Percentiles rank a stretch among this genome's conserved stretches.
These are phyloP conservation scores for Hemistola chrysoprasaria DNA, from an alignment of 2,888 invertebrate genomes.

Conservation along the genomic window DNA sequence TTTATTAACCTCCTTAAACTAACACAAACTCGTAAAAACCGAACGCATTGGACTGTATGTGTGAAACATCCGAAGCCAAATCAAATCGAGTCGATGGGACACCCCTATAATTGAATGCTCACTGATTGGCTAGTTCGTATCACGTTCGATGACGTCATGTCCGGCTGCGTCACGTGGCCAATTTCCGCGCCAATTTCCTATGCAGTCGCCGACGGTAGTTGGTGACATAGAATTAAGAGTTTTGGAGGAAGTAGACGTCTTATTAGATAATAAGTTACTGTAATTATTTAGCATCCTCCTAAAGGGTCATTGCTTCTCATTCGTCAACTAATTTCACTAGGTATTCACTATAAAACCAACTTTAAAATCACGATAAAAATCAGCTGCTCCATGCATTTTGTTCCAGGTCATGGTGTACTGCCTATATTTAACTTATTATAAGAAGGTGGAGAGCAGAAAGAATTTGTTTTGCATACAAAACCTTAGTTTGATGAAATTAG, in stretches of 20 bases:
- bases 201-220: conserved; percentile 49
- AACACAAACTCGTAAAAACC: not conserved
- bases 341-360: no score
- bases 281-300: no score
- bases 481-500: no score
- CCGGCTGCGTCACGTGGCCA: conserved; percentile 68
- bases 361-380: no score
- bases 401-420: no score
- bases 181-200: conserved; percentile 75
- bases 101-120: conserved; percentile 62
- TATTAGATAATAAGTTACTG: not conserved
- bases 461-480: no score
- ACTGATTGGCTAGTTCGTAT: conserved; percentile 71
- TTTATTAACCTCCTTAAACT: no score
- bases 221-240: conserved; percentile 38
- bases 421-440: no score
- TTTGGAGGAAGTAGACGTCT: conserved; percentile 27
- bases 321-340: no score
- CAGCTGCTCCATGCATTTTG: no score
- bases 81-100: conserved; percentile 37
- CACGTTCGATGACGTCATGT: conserved; percentile 65
- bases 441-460: no score
- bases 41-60: conserved; percentile 7
- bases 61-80: conserved; percentile 29
- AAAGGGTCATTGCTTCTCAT: no score